Conservation (phyloP, 2,113 vertebrate species). For the Megaceryle maxima region DNA sequence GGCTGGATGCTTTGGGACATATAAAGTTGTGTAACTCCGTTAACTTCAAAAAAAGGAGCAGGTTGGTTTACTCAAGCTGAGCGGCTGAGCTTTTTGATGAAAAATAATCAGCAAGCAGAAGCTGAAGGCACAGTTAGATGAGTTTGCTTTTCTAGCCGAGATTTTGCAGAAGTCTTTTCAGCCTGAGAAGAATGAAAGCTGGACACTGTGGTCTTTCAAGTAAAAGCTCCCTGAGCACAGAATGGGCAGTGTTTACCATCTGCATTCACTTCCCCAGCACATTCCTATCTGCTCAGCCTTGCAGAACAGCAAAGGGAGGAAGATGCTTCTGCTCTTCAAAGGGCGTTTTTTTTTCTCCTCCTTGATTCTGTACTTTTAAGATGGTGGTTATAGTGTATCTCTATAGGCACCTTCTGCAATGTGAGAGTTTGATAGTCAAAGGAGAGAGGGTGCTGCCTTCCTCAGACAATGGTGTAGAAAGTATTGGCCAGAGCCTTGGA, state of each 20-base stretch:
- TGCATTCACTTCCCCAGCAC: background rate
- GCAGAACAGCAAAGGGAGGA: background rate
- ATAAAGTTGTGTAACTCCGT: background rate
- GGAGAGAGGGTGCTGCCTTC: background rate
- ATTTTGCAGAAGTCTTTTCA: background rate
- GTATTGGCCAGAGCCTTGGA: background rate
- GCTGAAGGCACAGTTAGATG: background rate
- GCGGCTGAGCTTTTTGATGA: background rate
- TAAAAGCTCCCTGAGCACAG: background rate
- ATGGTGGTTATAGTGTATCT: background rate
- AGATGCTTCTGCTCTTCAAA: background rate
- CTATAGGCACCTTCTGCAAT: background rate
- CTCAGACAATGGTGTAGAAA: background rate
- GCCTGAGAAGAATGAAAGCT: background rate
- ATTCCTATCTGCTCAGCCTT: background rate
- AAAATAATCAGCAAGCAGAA: background rate
- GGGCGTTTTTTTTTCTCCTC: background rate
- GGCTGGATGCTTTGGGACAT: background rate
- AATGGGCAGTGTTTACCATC: background rate
- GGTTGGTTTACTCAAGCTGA: background rate
- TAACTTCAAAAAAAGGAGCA: background rate
- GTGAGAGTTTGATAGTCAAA: background rate
- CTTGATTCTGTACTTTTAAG: background rate
- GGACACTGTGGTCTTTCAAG: background rate
- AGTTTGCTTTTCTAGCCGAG: background rate